Base-by-base conservation (phyloP, 2,888 invertebrate species). In the Platycheirus rosarum region DNA sequence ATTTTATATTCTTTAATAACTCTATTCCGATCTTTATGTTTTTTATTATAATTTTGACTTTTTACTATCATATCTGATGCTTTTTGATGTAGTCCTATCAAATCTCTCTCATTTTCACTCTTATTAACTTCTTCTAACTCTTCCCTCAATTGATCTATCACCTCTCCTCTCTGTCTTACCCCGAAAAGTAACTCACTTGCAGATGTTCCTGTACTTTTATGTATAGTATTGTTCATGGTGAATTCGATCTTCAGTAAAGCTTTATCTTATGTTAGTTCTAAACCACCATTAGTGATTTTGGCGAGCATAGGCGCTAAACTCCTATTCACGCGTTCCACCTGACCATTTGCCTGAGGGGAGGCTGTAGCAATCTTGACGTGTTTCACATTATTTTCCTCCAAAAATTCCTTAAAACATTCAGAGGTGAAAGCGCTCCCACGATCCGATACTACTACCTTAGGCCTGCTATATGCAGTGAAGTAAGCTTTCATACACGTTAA, bases 371-470 rank as follows among this genome's bases (percentile, higher is more conserved):
- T 53, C 14, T 66, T 44, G 37, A 55, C 35, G 29, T 55, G 68
- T 16, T 29, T n/a, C 8, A 68, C 16, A 9, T 68, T 68, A 14
- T 68, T 68, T 14, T 55, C 55, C 7, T 60, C 35, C 16, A 57
- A 2, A 6, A 69, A 69, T 9, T 69, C 40, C 11, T 48, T 35
- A 23, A 57, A 57, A 32, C n/a, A 18, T 8, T 1, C 20, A 2
- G 69, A 60, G 1, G 69, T 69, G 7, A 69, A 69, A 1, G 69
- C 57, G 35, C 57, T 69, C 20, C 23, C 46, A 14, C 57, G 32
- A 32, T 69, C 57, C n/a, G 69, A 60, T 11, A 70, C 60, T 11
- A 70, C n/a, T 13, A 42, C 18, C 26, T 48, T 62, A 1, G 70
- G 70, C 5, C 62, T 49, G 40, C 23, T 23, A 23, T 23, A 23